Evolutionary conservation across 2,888 invertebrate genomes (phyloP).

Genomic region (Allygus modestus): DNA sequence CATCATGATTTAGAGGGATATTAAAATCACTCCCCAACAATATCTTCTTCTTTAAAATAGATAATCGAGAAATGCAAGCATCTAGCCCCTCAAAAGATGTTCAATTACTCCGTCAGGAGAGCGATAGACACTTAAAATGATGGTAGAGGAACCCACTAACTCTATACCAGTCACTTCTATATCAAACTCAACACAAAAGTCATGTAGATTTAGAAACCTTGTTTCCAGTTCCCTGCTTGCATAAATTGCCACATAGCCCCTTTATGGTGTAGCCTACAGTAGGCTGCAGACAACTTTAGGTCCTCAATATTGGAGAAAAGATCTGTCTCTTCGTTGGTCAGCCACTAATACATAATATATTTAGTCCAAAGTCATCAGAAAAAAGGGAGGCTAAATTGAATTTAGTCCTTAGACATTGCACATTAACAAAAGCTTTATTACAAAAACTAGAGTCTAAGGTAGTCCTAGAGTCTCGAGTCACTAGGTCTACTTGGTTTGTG

Average conservation of each 20-base stretch:
- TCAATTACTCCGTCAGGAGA: conserved; percentile 2
- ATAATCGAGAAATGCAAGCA: background rate
- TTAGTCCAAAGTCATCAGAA: background rate
- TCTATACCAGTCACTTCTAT: background rate
- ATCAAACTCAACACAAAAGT: background rate
- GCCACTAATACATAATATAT: background rate
- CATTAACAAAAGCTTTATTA: conserved; percentile 9
- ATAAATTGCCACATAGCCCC: conserved; percentile 5
- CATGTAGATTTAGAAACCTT: background rate
- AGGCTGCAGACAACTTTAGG: background rate
- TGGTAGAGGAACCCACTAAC: background rate
- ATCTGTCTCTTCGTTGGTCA: background rate
- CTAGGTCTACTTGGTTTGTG: background rate
- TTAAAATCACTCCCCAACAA: background rate
- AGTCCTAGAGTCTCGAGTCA: background rate
- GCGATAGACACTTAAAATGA: background rate
- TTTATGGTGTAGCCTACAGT: background rate
- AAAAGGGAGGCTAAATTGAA: conserved; percentile 3
- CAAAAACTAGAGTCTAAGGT: background rate
- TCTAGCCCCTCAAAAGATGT: background rate
- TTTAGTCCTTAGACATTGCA: conserved; percentile 7
- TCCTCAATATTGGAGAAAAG: background rate
- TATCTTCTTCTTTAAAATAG: background rate
- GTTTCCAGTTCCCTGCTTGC: background rate
- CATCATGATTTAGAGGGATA: background rate